Conservation (phyloP, 1,140 invertebrate genomes). For the Portunus trituberculatus region DNA sequence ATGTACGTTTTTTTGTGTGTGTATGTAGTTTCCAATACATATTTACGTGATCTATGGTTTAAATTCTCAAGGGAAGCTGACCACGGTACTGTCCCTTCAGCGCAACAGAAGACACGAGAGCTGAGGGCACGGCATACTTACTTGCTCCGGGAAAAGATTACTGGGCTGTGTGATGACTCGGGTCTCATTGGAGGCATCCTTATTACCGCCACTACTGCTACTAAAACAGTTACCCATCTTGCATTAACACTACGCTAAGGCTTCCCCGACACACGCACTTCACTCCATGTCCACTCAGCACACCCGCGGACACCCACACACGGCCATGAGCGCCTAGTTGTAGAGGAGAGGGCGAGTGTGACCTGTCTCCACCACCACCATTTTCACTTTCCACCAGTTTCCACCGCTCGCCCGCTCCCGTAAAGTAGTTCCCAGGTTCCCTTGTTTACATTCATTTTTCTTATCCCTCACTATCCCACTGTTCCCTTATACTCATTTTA, state of each 20-base stretch:
- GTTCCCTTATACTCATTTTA: background rate
- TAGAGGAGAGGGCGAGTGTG: background rate
- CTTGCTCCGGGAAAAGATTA: conserved; percentile 51
- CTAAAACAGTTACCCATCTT: conserved; percentile 76
- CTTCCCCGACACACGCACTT: conserved; percentile 27
- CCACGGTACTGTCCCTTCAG: no score
- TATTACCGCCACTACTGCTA: conserved; percentile 61
- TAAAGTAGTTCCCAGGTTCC: no score
- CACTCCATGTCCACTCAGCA: conserved; percentile 57
- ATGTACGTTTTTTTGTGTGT: no score
- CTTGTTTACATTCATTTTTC: no score
- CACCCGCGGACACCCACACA: background rate
- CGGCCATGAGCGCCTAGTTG: background rate
- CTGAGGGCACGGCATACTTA: background rate
- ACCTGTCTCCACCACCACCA: conserved; percentile 26
- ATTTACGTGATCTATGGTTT: no score
- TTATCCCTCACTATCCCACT: background rate
- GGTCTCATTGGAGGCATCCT: conserved; percentile 62
- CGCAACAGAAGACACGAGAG: no score
- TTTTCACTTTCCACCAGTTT: conserved; percentile 57
- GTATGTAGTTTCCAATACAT: no score
- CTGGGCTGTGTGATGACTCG: conserved; percentile 57
- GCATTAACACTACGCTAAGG: conserved; percentile 27
- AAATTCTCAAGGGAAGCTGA: no score
- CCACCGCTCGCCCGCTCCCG: no score